Evolutionary conservation across 2,888 invertebrate species (phyloP), one percentile per base, ranked within the genome.

Genomic region (Leptarthrus brevirostris): DNA sequence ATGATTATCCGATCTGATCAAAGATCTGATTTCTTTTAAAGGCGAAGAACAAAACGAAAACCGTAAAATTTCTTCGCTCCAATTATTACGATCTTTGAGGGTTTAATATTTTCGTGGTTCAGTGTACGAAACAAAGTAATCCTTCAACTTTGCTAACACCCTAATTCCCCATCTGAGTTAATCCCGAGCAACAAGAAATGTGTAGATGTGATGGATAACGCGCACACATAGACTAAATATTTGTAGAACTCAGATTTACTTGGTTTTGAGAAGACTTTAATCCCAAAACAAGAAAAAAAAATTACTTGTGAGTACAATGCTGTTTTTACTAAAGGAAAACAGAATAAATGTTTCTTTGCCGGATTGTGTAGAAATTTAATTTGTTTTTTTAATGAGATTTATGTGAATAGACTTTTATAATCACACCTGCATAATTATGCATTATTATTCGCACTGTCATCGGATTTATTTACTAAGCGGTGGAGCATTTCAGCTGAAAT

Each of bases 171-270:
- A 26, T 30, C 26, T 30, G 56, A 30, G 56, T 56, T 56, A 56
- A 56, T 56, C 56, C 16, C 56, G 16, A 56, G 26, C 56, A 26
- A 26, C 56, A 56, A 26, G 30, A 56, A 56, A 34, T 30, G 26
- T 56, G 56, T 56, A 56, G 26, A 56, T 56, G 56, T 56, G 24
- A 16, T 26, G 56, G 56, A 56, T 56, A 26, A 56, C 56, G 30
- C 56, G 16, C 26, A 24, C 24, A 56, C 30, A 30, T 56, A 30
- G 30, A 30, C 30, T 8, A 8, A 30, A 8, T 30, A 30, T 30
- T 30, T 30, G 49, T 18, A 14, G 49, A 20, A 49, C 20, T 10
- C 16, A n/a, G 49, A 49, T 49, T 8, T 49, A 49, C 14, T 49
- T 18, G 16, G 16, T 49, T 30, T 30, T 30, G 8, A 30, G 30